Evolutionary conservation across 2,797 vertebrate species (phyloP), one percentile per base, ranked within the genome.

Genomic region (Clarias fuscus): DNA sequence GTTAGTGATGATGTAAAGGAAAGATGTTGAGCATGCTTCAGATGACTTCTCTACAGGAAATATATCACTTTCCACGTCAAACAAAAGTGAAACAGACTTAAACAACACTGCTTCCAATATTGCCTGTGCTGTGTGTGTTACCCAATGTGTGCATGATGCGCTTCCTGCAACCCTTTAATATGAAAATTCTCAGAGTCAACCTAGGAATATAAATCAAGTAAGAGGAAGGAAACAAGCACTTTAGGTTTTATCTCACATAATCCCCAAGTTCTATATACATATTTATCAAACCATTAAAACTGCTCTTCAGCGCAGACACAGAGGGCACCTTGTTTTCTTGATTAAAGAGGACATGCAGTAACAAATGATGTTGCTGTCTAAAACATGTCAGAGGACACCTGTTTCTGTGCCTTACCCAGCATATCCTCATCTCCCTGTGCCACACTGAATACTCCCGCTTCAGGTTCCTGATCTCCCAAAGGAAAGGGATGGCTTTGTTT

Each of bases 301-400:
- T 33, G 22, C 61, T 78, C 71, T 85, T 73, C 65, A 43, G 53
- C 53, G 68, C 87, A 70, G 88, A 85, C 85, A 84, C 5, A 18
- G 80, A 71, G 82, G 85, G 83, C 84, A 88, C 87, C 84, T 88
- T 88, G 88, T 86, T 82, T 86, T 27, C 61, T 70, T 82, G 82
- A 84, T 40, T 86, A 82, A n/a, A 71, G 65, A 87, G 86, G 81
- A 80, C 89, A 86, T 59, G 76, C 75, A 67, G 40, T 79, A 86
- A 87, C 88, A 90, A 90, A 87, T 86, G 84, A 87, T 73, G 43
- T 59, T 84, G 84, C 67, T 83, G 82, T 27, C 67, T 79, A 84
- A 73, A 58, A 64, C 43, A 81, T 73, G 75, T 83, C 82, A 81
- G 85, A 72, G 85, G 84, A 91, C 86, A 86, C 80, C 81, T 88